Evolutionary conservation across 2,797 vertebrate species (phyloP), one percentile per base, ranked within the genome.

Genomic region (Buceros bicornis): DNA sequence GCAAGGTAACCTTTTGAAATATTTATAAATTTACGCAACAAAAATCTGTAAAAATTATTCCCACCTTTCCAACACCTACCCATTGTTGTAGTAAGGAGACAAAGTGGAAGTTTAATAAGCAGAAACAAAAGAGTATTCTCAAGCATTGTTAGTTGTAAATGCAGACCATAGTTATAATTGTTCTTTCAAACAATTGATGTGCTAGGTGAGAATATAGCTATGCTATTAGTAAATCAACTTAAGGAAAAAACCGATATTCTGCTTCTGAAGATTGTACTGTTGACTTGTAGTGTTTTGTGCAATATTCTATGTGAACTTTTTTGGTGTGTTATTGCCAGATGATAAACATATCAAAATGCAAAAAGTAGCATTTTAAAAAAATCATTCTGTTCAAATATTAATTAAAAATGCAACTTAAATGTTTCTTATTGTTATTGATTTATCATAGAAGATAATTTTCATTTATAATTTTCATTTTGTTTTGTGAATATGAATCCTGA

Each of bases 1-100:
- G 18, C 42, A 65, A 78, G 48, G 61, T 80, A 94, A 65, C n/a
- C 29, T 96, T 97, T 89, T 90, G 58, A 93, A 93, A 90, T 71
- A 62, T 16, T 56, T 57, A 54, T 51, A 88, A 95, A 90, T 45
- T 72, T 24, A 67, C 50, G 31, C 48, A 89, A 90, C 26, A 92
- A 87, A 79, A 81, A 90, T 43, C 65, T 90, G 64, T 88, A 58
- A 95, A 89, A 96, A 80, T 61, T 57, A 51, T 85, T 91, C 65
- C 53, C 31, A 82, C 37, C 8, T 79, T 85, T 71, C 14, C 54
- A 83, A 69, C 79, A 94, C 48, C 64, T 82, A 82, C 69, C 73
- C n/a, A 35, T n/a, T 78, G 58, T 57, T 19, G 4, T 67, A 79
- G 14, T 51, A 57, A 60, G 28, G 35, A 78, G 50, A 62, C 1